Conservation (phyloP, 2,797 vertebrate genomes). For the Melopsittacus undulatus region DNA sequence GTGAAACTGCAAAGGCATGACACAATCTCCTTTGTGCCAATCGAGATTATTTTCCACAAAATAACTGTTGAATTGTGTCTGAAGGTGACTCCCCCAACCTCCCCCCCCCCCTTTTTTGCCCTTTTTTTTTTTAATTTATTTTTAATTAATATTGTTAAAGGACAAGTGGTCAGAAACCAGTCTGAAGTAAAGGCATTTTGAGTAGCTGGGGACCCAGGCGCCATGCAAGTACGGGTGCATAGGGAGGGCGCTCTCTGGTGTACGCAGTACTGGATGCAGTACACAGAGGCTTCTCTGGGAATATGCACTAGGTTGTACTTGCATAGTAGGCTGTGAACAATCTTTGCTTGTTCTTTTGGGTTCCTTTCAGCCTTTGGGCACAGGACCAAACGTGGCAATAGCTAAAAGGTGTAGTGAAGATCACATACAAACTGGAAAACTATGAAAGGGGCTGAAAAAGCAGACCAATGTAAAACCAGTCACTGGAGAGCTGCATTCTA, state of each 20-base stretch:
- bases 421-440: neutral
- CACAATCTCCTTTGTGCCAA: neutral
- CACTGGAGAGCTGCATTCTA: neutral
- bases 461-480: neutral
- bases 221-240: fast-evolving
- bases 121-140: neutral
- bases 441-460: neutral
- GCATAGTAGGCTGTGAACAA: neutral
- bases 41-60: neutral
- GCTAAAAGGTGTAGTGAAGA: neutral
- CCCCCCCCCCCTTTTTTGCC: neutral
- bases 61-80: neutral
- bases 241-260: neutral
- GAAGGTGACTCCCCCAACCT: neutral
- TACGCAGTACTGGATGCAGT: neutral
- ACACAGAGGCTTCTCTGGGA: neutral
- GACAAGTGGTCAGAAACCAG: neutral
- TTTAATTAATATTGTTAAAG: neutral
- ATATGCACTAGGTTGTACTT: neutral
- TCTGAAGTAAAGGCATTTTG: neutral
- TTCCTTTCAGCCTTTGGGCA: neutral
- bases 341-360: neutral
- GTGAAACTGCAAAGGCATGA: neutral
- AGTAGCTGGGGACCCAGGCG: neutral
- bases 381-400: neutral